Percentiles rank a stretch among this genome's conserved stretches.
Conservation (phyloP, 2,797 vertebrate species). For the Myotis planiceps region DNA sequence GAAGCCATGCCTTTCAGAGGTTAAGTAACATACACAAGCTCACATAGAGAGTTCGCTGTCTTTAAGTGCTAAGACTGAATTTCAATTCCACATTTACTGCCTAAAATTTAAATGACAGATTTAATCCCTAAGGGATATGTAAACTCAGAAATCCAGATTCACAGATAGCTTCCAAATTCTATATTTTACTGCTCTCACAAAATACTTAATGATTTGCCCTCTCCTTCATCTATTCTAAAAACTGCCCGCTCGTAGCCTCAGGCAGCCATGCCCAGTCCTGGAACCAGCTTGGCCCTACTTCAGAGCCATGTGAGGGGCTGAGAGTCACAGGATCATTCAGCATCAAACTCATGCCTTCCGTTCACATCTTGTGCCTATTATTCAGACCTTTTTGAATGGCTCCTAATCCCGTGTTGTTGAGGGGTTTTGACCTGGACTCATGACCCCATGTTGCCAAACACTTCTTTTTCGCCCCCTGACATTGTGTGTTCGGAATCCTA, state of each 20-base stretch:
- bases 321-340: neutral
- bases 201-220: neutral
- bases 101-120: neutral
- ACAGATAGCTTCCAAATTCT: constrained; percentile 14
- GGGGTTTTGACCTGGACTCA: neutral
- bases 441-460: constrained; percentile 41
- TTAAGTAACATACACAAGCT: neutral
- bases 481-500: constrained; percentile 24
- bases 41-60: neutral
- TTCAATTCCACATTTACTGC: neutral
- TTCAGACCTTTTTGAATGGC: neutral
- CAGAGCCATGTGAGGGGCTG: neutral
- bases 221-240: neutral
- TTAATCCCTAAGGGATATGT: neutral
- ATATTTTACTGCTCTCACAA: neutral
- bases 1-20: neutral
- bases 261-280: neutral
- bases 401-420: constrained; percentile 12
- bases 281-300: neutral
- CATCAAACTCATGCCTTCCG: neutral
- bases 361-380: neutral
- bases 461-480: constrained; percentile 10
- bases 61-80: neutral
- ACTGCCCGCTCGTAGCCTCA: neutral
- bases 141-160: constrained; percentile 12